Evolutionary conservation across 2,888 invertebrate genomes (phyloP), one percentile per base, ranked within the genome.

Genomic region (Orthosia gothica): DNA sequence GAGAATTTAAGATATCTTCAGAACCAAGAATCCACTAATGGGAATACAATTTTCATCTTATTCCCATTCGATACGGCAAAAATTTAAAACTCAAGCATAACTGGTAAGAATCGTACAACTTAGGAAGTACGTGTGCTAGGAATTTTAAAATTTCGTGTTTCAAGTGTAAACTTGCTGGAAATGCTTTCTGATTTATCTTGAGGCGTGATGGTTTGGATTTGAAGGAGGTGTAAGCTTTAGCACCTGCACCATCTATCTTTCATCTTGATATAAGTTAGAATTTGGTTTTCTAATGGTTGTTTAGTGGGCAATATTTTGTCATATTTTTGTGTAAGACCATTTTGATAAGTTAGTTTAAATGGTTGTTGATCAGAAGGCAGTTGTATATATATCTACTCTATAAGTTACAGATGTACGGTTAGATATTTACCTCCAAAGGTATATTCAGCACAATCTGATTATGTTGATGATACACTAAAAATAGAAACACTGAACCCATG

Each of bases 31-130:
- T 65, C 59, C 57, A 72, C 78, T 81, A 84, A 84, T 83, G 78
- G 82, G 71, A 81, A 84, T 83, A 81, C 59, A 84, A 72, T 84
- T 74, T 58, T 58, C 78, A 73, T 77, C 74, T 58, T 81, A 73
- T 82, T 84, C 77, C 84, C 68, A 77, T 74, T 64, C 69, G 68
- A 65, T 73, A 70, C 70, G 71, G 59, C 55, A 63, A 69, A 82
- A 84, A 81, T 81, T 84, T 81, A 70, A 68, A 81, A 83, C 71
- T 78, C 67, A 7, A 58, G 52, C 52, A 64, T 77, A 81, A 74
- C 62, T 63, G 66, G 49, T 64, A 69, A 40, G 64, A 84, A 74
- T 84, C 67, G 74, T 58, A 47, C 61, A 84, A 76, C 54, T 74
- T 74, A 67, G 40, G 63, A 66, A 62, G 55, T 67, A 72, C 74